A percentile compares a stretch with the other conserved stretches of the same genome.
These are phyloP conservation scores for Cassiopea andromeda DNA, from an alignment of 30 jellyfish, hydroid and myxozoan genomes.

Conservation along the genomic window DNA sequence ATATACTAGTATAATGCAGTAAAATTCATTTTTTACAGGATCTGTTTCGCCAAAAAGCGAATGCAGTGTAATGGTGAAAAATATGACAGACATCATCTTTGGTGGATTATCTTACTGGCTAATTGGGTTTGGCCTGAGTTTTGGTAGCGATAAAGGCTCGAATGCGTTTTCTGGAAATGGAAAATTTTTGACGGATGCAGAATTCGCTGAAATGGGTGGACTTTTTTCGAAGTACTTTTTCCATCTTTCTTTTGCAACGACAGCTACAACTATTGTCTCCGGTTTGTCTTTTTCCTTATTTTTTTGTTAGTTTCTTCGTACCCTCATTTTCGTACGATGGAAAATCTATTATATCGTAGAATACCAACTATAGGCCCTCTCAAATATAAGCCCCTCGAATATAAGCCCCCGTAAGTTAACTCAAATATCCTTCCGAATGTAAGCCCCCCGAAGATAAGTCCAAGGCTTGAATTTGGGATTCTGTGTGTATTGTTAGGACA, in stretches of 20 bases:
- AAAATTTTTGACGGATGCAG: conserved; percentile 71
- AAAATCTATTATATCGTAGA: too few relatives aligned
- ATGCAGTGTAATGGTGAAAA: conserved; percentile 85
- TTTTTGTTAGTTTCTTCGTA: not conserved
- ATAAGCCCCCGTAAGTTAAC: too few relatives aligned
- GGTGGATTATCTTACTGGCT: conserved; percentile 93
- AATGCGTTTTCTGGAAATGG: conserved; percentile 82
- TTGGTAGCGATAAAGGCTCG: conserved; percentile 57
- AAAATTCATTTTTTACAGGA: conserved; percentile 29
- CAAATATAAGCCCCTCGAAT: too few relatives aligned
- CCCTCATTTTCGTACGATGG: not conserved
- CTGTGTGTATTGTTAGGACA: too few relatives aligned
- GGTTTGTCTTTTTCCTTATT: conserved; percentile 39
- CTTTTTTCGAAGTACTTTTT: conserved; percentile 74
- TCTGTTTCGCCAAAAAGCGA: conserved; percentile 77
- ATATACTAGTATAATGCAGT: too few relatives aligned
- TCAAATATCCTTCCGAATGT: too few relatives aligned
- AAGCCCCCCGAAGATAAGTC: too few relatives aligned
- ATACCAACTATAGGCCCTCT: too few relatives aligned
- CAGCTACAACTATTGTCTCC: conserved; percentile 92
- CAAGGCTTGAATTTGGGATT: too few relatives aligned
- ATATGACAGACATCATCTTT: conserved; percentile 84
- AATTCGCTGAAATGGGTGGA: conserved; percentile 72
- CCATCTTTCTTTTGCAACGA: conserved; percentile 92
- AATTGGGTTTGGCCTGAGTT: conserved; percentile 82